Evolutionary conservation across 2,797 vertebrate genomes (phyloP), one percentile per base, ranked within the genome.

Genomic region (Mionectes olivaceus): DNA sequence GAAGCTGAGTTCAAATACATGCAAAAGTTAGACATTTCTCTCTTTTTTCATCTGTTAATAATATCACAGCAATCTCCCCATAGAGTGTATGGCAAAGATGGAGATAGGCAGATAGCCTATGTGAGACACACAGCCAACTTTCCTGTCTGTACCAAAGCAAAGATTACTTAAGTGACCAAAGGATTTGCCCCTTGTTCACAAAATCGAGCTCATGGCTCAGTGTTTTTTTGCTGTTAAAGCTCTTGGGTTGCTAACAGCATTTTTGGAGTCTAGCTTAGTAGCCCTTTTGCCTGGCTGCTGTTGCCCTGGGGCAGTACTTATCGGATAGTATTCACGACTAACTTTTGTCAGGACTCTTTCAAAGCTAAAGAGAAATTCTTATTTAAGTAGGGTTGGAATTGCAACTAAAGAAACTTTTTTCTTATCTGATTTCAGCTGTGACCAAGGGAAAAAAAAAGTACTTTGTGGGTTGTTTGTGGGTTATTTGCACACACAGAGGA

Each of bases 1-100:
- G 59, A 91, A 92, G n/a, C 46, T 44, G 74, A 89, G 69, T 95
- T 87, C 84, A 94, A 94, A 95, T 81, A 92, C 43, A 82, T 19
- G 50, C 53, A 75, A 90, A 95, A 96, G 78, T 69, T 67, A 88
- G 83, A 87, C 59, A n/a, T 83, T 70, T 92, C 9, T 33, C 5
- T 41, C 16, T 41, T 61, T 46, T 43, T 10, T 5, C 12, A 25
- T 24, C 13, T 71, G 11, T 95, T 91, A 96, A 93, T 61, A 90
- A 74, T 69, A 39, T 88, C 96, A 87, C 57, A 95, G 68, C 37
- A 89, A 60, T 73, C 80, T 74, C 84, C 70, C 64, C 65, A 44
- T 0, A 60, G 30, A 50, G 9, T 6, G 7, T 41, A 74, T 32
- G 39, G 59, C 46, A 92, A 85, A 91, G 19, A 43, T 49, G 49